Conservation (phyloP, 2,797 vertebrate genomes). For the Danio choprae region DNA sequence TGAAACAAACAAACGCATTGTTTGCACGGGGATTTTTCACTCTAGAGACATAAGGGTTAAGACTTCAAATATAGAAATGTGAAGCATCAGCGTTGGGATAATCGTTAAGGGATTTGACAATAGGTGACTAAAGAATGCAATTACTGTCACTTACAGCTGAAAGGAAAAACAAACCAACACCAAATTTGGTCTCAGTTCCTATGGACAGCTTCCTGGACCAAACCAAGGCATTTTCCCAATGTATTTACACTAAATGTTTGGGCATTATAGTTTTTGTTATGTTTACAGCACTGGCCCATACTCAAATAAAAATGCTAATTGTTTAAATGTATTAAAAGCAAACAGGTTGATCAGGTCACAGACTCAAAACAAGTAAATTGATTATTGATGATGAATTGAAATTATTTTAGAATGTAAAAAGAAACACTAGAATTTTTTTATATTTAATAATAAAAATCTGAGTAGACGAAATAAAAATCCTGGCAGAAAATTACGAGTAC, state of each 20-base stretch:
- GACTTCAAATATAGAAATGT: constrained; percentile 27
- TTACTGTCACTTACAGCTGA: constrained; percentile 12
- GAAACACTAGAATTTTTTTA: too few relatives aligned
- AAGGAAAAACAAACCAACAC: constrained; percentile 11
- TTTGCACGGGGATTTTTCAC: constrained; percentile 9
- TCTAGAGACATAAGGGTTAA: constrained; percentile 32
- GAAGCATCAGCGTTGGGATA: constrained; percentile 24
- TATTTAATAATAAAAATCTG: too few relatives aligned
- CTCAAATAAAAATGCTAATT: neutral
- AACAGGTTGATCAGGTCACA: neutral
- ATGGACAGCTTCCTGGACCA: constrained; percentile 16
- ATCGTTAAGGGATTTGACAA: constrained; percentile 21
- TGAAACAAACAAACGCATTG: constrained; percentile 26
- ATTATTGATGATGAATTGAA: neutral
- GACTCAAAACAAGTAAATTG: neutral
- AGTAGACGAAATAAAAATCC: too few relatives aligned
- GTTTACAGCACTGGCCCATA: neutral
- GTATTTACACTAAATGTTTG: neutral
- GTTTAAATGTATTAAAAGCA: neutral
- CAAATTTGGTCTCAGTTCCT: neutral
- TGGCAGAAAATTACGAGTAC: too few relatives aligned
- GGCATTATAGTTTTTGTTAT: neutral
- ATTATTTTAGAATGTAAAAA: neutral
- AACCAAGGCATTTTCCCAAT: neutral
- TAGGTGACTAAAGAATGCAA: constrained; percentile 15